Evolutionary conservation across 2,888 invertebrate genomes (phyloP), one percentile per base, ranked within the genome.

Genomic region (Pogonocherus hispidulus): DNA sequence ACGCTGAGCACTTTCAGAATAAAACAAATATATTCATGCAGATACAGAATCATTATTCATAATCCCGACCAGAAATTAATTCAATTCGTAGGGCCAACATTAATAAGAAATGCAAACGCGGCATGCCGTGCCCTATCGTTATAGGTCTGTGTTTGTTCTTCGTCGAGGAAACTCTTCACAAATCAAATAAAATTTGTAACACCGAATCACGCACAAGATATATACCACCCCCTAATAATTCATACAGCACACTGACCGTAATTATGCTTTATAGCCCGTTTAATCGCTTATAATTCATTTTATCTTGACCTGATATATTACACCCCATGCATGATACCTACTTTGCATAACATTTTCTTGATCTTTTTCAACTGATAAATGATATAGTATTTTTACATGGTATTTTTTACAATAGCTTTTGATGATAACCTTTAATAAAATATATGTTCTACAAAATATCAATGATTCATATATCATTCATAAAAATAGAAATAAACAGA

Each of bases 61-160:
- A 41, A 14, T 41, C 14, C 41, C 41, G 41, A 41, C 41, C 1
- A n/a, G 11, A 16, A n/a, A 2, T n/a, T 41, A 49, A 46, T 62
- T 11, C 51, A n/a, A 37, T 62, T 60, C 60, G 41, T 37, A 62
- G 60, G 54, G 60, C 52, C 66, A 66, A 66, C 63, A 63, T 49
- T 49, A 67, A 67, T 65, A 65, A 64, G 68, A 60, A 60, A 65
- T 56, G 67, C 60, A 69, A 69, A 65, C 60, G 60, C 32, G 52
- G 57, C 63, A 19, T 55, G 71, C 64, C 75, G 72, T 71, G 71
- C 70, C 67, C 66, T 75, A 72, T 73, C 72, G 66, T 68, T 63
- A 65, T 32, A 54, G 56, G 27, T 46, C 49, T 60, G 64, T 67
- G 59, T 66, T 66, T 66, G 60, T 60, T 51, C 62, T 51, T 49